phyloP scores from a whole-genome alignment of 2,888 invertebrate species.

The Amphiduros pacificus region DNA sequence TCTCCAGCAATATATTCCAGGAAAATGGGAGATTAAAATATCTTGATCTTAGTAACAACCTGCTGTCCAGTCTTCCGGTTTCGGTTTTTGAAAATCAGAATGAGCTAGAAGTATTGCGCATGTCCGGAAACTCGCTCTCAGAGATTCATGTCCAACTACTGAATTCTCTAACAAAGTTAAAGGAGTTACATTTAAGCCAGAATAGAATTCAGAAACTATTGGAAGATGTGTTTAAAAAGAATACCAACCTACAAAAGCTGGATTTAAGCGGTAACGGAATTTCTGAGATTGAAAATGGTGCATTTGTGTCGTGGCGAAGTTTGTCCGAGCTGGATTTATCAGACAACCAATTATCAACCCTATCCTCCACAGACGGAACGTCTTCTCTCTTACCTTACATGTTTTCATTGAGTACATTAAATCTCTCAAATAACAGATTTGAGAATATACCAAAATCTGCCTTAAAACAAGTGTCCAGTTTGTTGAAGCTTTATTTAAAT shows the following conservation, averaged over 20 bases:
- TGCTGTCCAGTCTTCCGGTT: not conserved
- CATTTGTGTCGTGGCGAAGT: not conserved
- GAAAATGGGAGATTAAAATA: not conserved
- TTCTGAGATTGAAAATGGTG: not conserved
- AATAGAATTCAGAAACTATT: not conserved
- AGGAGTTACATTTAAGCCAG: not conserved
- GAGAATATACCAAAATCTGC: not conserved
- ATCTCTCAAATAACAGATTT: not conserved
- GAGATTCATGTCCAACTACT: too few relatives aligned
- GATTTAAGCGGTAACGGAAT: not conserved
- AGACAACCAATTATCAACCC: too few relatives aligned
- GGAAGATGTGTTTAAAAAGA: not conserved
- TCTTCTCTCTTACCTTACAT: not conserved
- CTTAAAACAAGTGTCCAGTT: not conserved
- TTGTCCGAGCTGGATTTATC: not conserved
- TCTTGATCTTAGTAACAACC: not conserved
- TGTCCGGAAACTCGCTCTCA: too few relatives aligned
- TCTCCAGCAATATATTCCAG: not conserved
- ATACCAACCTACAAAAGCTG: not conserved
- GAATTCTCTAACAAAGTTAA: too few relatives aligned
- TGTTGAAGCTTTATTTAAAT: not conserved
- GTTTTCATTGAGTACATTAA: not conserved
- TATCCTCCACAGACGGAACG: not conserved
- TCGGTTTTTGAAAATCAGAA: too few relatives aligned
- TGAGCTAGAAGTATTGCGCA: too few relatives aligned